phyloP scores from a whole-genome alignment of 2,113 vertebrate genomes.

The Miniopterus natalensis region DNA sequence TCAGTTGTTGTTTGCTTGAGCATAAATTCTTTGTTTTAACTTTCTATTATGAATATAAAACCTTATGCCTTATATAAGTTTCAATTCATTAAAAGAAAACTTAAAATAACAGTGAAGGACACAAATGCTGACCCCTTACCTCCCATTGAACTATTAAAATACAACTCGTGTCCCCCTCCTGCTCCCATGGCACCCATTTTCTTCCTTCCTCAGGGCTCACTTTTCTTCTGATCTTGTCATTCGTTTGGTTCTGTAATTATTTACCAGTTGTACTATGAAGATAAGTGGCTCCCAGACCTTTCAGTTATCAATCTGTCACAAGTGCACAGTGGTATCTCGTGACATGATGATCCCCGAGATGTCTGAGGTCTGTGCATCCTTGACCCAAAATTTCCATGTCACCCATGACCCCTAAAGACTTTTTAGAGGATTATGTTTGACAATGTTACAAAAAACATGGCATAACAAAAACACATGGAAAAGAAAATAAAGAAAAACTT shows the following conservation, averaged over 20 bases:
- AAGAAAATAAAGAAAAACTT: not conserved
- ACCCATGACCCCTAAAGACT: slow-evolving; percentile 30
- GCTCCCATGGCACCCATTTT: not conserved
- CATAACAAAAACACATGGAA: not conserved
- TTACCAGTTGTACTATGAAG: slow-evolving; percentile 62
- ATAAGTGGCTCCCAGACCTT: slow-evolving; percentile 76
- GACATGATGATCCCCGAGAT: slow-evolving; percentile 83
- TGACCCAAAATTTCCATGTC: slow-evolving; percentile 8
- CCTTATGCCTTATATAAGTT: not conserved
- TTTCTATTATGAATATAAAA: slow-evolving; percentile 48
- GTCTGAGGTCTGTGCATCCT: slow-evolving; percentile 75
- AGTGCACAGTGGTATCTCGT: slow-evolving; percentile 74
- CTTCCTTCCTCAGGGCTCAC: not conserved
- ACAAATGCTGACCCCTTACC: not conserved
- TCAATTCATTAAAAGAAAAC: slow-evolving; percentile 58
- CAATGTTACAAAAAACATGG: not conserved
- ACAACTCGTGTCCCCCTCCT: not conserved
- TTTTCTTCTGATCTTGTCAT: not conserved
- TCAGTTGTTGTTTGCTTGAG: not conserved
- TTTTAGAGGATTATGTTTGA: slow-evolving; percentile 65
- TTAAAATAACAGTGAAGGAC: slow-evolving; percentile 32
- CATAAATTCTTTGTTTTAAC: slow-evolving; percentile 36
- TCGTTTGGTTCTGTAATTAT: not conserved
- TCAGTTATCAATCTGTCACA: slow-evolving; percentile 85
- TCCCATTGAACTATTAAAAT: slow-evolving; percentile 21